A percentile compares a stretch with the other conserved stretches of the same genome.
phyloP scores from a whole-genome alignment of 2,113 vertebrate species.

The Dromaius novaehollandiae region DNA sequence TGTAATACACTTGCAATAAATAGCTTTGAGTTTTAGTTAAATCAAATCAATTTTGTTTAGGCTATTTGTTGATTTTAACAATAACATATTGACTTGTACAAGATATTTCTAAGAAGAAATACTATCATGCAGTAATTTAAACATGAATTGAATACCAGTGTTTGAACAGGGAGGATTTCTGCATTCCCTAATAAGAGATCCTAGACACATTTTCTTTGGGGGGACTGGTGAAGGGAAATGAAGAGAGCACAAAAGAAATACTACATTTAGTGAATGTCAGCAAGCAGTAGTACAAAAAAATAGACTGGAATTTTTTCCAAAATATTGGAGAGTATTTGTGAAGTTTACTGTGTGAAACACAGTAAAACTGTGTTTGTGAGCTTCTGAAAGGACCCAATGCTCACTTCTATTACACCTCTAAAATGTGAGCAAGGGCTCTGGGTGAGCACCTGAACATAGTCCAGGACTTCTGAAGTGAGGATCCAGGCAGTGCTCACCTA shows the following conservation, averaged over 20 bases:
- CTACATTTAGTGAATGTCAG: background rate
- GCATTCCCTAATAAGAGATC: background rate
- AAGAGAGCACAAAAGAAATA: background rate
- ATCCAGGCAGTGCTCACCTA: too few species aligned
- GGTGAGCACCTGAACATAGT: background rate
- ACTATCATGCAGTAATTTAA: background rate
- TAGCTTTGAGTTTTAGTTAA: constrained; percentile 2
- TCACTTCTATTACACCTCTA: background rate
- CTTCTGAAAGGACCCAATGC: background rate
- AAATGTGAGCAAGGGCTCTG: background rate
- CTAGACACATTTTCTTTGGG: background rate
- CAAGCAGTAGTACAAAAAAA: background rate
- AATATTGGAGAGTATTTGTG: background rate
- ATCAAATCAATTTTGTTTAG: background rate
- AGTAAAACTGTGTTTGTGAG: background rate
- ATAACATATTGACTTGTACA: background rate
- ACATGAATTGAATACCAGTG: background rate
- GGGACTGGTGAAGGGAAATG: background rate
- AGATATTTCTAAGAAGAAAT: background rate
- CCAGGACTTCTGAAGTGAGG: too few species aligned
- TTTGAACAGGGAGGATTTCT: background rate
- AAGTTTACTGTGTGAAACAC: background rate
- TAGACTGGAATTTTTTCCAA: background rate
- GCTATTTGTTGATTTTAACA: background rate
- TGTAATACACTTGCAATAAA: background rate